Conservation (phyloP, 1,140 invertebrate genomes). For the Drosophila melanica region DNA sequence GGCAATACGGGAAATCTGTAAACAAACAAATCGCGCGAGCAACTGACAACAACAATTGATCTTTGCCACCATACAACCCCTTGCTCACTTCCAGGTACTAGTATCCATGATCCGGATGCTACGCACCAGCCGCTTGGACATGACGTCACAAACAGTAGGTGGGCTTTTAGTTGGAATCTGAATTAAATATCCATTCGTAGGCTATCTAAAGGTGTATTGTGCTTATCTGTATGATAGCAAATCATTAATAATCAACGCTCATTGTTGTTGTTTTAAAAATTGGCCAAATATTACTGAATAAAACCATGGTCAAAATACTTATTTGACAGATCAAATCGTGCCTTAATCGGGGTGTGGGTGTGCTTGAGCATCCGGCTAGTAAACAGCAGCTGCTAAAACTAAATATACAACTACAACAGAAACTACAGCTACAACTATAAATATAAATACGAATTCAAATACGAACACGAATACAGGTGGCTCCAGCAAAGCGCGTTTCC, state of each 20-base stretch:
- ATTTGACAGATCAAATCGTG: constrained; percentile 51
- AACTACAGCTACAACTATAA: constrained; percentile 2
- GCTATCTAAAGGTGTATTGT: background rate
- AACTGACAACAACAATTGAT: constrained; percentile 76
- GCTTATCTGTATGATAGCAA: constrained; percentile 67
- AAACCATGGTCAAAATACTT: constrained; percentile 37
- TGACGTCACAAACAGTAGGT: constrained; percentile 32
- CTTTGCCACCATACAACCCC: constrained; percentile 46
- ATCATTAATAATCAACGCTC: constrained; percentile 67
- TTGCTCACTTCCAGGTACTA: background rate
- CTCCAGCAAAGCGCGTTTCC: constrained; percentile 79
- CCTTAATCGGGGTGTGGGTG: constrained; percentile 45
- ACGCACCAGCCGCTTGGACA: constrained; percentile 13
- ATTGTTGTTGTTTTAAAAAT: constrained; percentile 26
- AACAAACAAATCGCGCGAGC: constrained; percentile 69
- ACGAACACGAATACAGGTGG: constrained; percentile 57
- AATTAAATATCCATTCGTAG: constrained; percentile 66
- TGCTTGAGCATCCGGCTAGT: constrained; percentile 61
- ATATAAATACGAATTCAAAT: constrained; percentile 4
- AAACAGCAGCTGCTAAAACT: constrained; percentile 11
- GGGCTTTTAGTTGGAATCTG: background rate
- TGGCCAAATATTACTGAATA: constrained; percentile 25
- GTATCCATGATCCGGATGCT: constrained; percentile 22
- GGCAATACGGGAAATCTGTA: constrained; percentile 52
- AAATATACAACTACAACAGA: constrained; percentile 6